Percentiles rank a stretch among this genome's conserved stretches.
These are phyloP conservation scores for Pinna nobilis DNA, from an alignment of 1,140 invertebrate species.

Conservation along the genomic window DNA sequence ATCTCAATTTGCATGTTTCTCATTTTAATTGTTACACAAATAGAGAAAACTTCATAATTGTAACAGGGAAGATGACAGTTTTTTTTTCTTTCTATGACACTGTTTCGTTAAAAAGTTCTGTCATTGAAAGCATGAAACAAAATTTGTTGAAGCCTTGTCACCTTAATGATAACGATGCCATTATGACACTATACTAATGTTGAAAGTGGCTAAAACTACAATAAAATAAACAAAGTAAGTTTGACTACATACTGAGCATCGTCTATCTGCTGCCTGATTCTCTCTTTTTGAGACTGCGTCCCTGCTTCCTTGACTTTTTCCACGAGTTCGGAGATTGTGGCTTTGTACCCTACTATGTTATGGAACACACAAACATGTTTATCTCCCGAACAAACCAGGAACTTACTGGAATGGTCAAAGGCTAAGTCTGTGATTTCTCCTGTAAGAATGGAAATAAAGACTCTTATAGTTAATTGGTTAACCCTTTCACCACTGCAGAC, in stretches of 20 bases:
- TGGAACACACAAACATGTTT: slow-evolving; percentile 86
- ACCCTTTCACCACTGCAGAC: too few species aligned
- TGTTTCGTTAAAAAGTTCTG: not conserved
- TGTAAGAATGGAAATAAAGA: slow-evolving; percentile 74
- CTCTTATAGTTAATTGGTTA: too few species aligned
- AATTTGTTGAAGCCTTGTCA: not conserved
- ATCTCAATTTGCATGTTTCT: too few species aligned
- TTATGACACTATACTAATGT: not conserved
- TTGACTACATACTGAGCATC: slow-evolving; percentile 80
- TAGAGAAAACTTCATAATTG: too few species aligned
- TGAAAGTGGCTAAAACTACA: not conserved
- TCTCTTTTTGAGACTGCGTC: slow-evolving; percentile 81
- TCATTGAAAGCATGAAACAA: not conserved
- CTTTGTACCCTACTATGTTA: slow-evolving; percentile 86
- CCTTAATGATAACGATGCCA: too few species aligned
- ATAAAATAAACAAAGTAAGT: not conserved
- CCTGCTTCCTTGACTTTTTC: slow-evolving; percentile 80
- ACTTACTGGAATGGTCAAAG: slow-evolving; percentile 85
- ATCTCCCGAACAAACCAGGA: slow-evolving; percentile 85
- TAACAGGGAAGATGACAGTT: not conserved
- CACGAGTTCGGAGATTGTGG: slow-evolving; percentile 81
- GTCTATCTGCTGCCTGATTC: slow-evolving; percentile 82
- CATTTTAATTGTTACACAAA: too few species aligned
- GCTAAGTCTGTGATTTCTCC: slow-evolving; percentile 81
- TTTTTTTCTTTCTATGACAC: not conserved